Evolutionary conservation across 2,888 invertebrate genomes (phyloP), one percentile per base, ranked within the genome.

Genomic region (Oithona nana): DNA sequence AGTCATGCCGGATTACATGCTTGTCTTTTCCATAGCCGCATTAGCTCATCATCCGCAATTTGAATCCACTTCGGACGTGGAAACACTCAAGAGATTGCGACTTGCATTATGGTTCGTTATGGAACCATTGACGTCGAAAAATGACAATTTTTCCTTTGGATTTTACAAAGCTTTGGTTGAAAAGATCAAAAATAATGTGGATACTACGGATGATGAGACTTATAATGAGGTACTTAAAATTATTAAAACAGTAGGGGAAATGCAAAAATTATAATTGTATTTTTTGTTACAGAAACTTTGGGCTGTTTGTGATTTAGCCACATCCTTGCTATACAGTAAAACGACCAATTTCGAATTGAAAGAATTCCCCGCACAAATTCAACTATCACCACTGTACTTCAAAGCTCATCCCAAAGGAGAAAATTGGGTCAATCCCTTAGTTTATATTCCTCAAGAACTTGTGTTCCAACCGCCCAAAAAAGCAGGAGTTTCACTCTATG

Each of bases 1-100:
- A 73, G 88, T 90, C 72, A 77, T 94, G 74, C 95, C 97, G 61
- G 97, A 97, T 76, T 95, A 94, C 73, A 92, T 93, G 84, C 76
- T 97, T 70, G 89, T 93, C 67, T 95, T 94, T 75, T 88, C 92
- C n/a, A 85, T 95, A 68, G 90, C 95, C 57, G 82, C 97, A 60
- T 78, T 97, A 64, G 86, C 94, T n/a, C 93, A 95, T 73, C 88
- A 92, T 74, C 86, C 89, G 4, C 80, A 82, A 67, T 88, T 86
- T 72, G 61, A 73, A 72, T 68, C 74, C 22, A 22, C 22, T 48
- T 24, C 74, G 74, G 75, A 68, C 70, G 73, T 69, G 57, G 52
- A 31, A 39, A 52, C 28, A 30, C 63, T 64, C 51, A 64, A 65
- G 39, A 54, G n/a, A 63, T 64, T 67, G 55, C 70, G 86, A 70